Evolutionary conservation across 1,140 invertebrate genomes (phyloP), one percentile per base, ranked within the genome.

Genomic region (Drosophila baimaii): DNA sequence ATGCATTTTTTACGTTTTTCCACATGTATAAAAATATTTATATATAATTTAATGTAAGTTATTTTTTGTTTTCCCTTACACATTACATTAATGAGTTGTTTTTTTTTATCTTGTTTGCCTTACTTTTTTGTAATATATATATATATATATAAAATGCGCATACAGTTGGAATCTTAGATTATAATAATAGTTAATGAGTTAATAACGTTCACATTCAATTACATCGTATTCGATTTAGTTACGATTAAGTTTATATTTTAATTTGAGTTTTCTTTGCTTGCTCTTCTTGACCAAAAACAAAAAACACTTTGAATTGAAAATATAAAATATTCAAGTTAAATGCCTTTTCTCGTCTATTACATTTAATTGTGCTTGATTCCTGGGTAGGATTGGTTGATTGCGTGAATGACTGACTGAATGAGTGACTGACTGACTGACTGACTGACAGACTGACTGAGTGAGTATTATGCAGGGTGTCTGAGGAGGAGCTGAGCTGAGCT

Each of bases 1-100:
- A 70, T 58, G 33, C 29, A 68, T 62, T 55, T 43, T 66, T 69
- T 46, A 23, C 31, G 35, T 77, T 79, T 37, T 66, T 56, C 62
- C 74, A 81, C 66, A 73, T 81, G 81, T 89, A 89, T 90, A 89
- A 89, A 89, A 89, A 89, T 89, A 89, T 81, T 81, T 89, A 62
- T 83, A 79, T 78, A 83, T 89, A 83, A 83, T 89, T 86, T 82
- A 69, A 65, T 66, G 86, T 74, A 80, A 80, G 55, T 81, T 52
- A 41, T n/a, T 58, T 62, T 66, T 35, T 57, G 72, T 78, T 80
- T 79, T 59, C 57, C 58, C 81, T 90, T 89, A 89, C 75, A 83
- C 75, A 89, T 89, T 89, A 90, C 64, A 90, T 80, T 90, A 90
- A 90, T 90, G 72, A 90, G 79, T 85, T 71, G 70, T 80, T 70